phyloP scores from a whole-genome alignment of 2,113 vertebrate genomes.

The Lagenorhynchus albirostris region DNA sequence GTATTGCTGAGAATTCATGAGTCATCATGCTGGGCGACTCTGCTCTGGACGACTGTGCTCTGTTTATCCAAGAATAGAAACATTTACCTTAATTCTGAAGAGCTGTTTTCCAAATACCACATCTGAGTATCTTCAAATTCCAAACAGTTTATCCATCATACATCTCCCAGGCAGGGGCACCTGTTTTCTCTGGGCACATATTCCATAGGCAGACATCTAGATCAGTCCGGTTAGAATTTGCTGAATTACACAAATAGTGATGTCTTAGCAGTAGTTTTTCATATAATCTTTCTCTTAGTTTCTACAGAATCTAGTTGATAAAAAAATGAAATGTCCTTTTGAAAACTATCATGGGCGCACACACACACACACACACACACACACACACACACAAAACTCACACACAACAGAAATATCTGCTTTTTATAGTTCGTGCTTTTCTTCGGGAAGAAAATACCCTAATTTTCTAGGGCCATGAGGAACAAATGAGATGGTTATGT shows the following conservation, averaged over 20 bases:
- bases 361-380: too few species aligned
- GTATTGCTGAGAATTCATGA: neutral
- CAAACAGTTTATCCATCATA: neutral
- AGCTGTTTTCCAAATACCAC: neutral
- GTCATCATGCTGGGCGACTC: neutral
- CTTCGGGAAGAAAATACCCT: neutral
- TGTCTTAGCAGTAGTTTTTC: neutral
- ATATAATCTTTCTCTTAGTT: neutral
- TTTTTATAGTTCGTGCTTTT: neutral
- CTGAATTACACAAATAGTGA: neutral
- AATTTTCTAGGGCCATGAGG: neutral
- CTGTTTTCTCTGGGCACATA: neutral
- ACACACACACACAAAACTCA: too few species aligned
- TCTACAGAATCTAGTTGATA: neutral
- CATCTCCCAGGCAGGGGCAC: neutral
- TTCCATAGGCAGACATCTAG: neutral
- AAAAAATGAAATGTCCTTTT: neutral
- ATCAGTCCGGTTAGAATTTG: neutral
- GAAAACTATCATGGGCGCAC: neutral
- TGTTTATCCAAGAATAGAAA: neutral
- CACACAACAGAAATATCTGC: neutral
- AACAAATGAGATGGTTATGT: neutral
- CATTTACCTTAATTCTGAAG: conserved; percentile 10
- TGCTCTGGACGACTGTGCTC: neutral
- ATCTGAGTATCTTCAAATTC: neutral